Evolutionary conservation across 1,140 invertebrate genomes (phyloP), one percentile per base, ranked within the genome.

Genomic region (Anoplolepis gracilipes): DNA sequence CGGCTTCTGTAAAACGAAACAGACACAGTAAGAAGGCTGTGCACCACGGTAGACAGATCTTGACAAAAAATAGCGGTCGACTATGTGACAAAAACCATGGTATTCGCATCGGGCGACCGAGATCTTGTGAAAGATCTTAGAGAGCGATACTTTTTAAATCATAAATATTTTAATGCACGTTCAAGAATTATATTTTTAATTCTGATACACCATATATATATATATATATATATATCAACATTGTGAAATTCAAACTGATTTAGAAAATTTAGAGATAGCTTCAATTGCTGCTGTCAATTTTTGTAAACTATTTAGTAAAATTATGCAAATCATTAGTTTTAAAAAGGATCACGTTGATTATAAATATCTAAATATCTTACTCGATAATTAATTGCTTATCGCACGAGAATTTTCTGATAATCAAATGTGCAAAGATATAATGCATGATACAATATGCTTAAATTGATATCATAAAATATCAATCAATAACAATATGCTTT

Each of bases 331-430:
- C 13, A 4, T 6, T 22, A 13, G 25, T 49, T 7, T 39, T 1
- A 39, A 30, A 2, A 10, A 55, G 0, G 6, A 62, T 16, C 16
- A 36, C 11, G 30, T 65, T 28, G 28, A 65, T 72, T 46, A 49
- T 49, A 16, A 49, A 42, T 39, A 39, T 53, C 7, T 72, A 67
- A 79, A 55, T 73, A 46, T 5, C 4, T 16, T 33, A 57, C 42
- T 33, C 53, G 87, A 88, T 82, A 88, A 88, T 88, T 70, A 81
- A 72, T 39, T 36, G 10, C 33, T 76, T 85, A 85, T 79, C 81
- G 87, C 25, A 61, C 42, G 46, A 62, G 65, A 85, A 75, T 85
- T 85, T n/a, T n/a, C 2, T 25, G 25, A 72, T 75, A 76, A 55
- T 64, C 19, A 19, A 13, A 64, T 25, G 55, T 28, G 22, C 0